Base-by-base conservation (phyloP, 2,888 invertebrate genomes). In the Hypsopygia costalis region DNA sequence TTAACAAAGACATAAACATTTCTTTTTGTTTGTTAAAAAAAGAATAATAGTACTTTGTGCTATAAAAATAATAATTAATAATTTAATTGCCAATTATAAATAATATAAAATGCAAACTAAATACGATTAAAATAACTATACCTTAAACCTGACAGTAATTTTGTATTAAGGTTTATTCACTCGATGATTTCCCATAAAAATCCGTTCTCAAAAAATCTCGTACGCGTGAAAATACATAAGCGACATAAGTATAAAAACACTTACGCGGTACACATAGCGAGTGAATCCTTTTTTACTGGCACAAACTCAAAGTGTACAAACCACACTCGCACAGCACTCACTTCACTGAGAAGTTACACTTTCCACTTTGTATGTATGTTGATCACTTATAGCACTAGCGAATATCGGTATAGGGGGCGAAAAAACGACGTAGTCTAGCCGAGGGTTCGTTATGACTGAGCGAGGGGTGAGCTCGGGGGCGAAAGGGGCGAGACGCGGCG, bases 381-480 rank as follows among this genome's bases (percentile, higher is more conserved):
- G 16, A 16, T 9, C 12, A 8, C 1, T 3, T 9, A 29, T 9
- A 29, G 12, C 34, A 33, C 25, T 30, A 22, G 12, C 38, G 11
- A 28, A n/a, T 36, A 16, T 22, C 27, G 16, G 25, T 39, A n/a
- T 33, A 9, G n/a, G 11, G 11, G 34, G 11, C 42, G 37, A 31
- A 44, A 36, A 35, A 31, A 25, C 43, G 46, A 41, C 51, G 57
- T 47, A 54, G 46, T 51, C 62, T 43, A 28, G 22, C 34, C 52
- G 58, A 52, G 55, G 60, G 59, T 58, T 53, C 50, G 63, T 50
- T 51, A 53, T 52, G 64, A 76, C 76, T 76, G 74, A 66, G 49
- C 41, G 51, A 44, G 63, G 64, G 58, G 62, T 9, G 56, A 30
- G 40, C 16, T 51, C 8, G 51, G 47, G 55, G 58, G 32, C 50